A percentile compares a stretch with the other conserved stretches of the same genome.
Evolutionary conservation across 2,113 vertebrate species (phyloP).

Genomic region (Ceyx cyanopectus): DNA sequence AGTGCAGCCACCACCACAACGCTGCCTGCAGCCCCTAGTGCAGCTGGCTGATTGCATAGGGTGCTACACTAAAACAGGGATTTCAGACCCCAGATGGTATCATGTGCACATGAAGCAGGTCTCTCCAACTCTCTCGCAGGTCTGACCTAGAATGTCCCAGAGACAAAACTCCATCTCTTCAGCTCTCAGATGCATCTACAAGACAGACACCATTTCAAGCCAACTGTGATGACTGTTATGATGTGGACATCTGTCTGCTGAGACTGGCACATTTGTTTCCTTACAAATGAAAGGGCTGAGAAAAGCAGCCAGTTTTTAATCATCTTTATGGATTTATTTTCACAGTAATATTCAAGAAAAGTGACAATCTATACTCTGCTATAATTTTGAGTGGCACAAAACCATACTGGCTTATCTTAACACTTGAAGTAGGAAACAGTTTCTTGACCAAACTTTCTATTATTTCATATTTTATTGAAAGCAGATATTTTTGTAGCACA

Average conservation of each 20-base stretch:
- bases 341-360: background rate
- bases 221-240: background rate
- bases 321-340: background rate
- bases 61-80: background rate
- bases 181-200: background rate
- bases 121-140: background rate
- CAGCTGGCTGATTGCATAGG: background rate
- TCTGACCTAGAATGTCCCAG: background rate
- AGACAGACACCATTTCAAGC: background rate
- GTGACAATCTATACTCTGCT: background rate
- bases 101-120: background rate
- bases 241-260: slow-evolving; percentile 53
- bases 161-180: background rate
- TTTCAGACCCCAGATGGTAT: background rate
- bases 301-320: slow-evolving; percentile 1
- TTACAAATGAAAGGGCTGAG: background rate
- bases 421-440: background rate
- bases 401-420: background rate
- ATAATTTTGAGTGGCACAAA: background rate
- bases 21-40: background rate
- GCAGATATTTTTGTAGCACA: background rate
- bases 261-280: slow-evolving; percentile 18
- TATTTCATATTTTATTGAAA: background rate
- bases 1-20: background rate
- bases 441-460: background rate